Base-by-base conservation (phyloP, 2,113 vertebrate genomes). In the Heloderma charlesbogerti region DNA sequence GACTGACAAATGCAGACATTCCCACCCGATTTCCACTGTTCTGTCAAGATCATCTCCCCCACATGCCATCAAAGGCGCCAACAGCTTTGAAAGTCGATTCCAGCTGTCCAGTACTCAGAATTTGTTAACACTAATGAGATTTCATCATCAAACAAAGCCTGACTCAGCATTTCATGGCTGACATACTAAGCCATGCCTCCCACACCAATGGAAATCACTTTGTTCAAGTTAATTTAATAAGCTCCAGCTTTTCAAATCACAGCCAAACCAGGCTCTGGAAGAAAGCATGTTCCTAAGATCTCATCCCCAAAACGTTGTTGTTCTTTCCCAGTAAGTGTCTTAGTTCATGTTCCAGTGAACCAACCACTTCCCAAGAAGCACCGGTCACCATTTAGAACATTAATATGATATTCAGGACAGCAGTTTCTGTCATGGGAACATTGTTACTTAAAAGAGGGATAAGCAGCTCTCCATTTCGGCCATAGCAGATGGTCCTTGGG, bases 51-150 rank as follows among this genome's bases (percentile, higher is more conserved):
- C 7, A 3, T 34, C 82, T 92, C 69, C 89, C 83, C 34, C 3
- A 40, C 71, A 15, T 71, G 67, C 82, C 27, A 66, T 37, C 15
- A 51, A 71, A 91, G 66, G 10, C 86, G 22, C 63, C 29, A 67
- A 40, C 75, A 1, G 6, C 57, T 84, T 91, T 90, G 27, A 40
- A n/a, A 63, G 12, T 74, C 43, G 67, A 31, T 82, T 20, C 54
- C 74, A 88, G 20, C 34, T 74, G 40, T 12, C 54, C 8, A n/a
- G 45, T 43, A 77, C 67, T 92, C 66, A 18, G 43, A n/a, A 15
- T 71, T 88, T 84, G 45, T 88, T 88, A 84, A 89, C 12, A 40
- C 45, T 92, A 84, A 88, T 82, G n/a, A 18, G 66, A 31, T 63
- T 89, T 92, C 57, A 78, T 84, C 40, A 87, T 48, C 87, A 48